Conservation (phyloP, 2,797 vertebrate species). For the Botia almorhae region DNA sequence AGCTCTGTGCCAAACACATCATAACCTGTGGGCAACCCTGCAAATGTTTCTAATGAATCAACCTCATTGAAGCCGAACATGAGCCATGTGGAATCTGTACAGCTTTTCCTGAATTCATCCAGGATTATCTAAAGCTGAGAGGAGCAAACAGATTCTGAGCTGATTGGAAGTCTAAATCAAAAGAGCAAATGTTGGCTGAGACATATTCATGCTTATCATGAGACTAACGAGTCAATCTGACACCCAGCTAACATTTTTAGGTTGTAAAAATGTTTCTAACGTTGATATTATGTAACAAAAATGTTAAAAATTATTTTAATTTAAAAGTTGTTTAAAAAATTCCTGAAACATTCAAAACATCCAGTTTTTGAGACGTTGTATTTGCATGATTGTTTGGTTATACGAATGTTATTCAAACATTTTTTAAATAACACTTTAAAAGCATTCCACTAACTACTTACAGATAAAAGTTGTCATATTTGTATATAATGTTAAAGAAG, state of each 20-base stretch:
- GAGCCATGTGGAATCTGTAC: constrained; percentile 26
- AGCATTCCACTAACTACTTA: no score
- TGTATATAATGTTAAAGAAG: no score
- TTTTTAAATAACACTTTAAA: no score
- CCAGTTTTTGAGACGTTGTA: no score
- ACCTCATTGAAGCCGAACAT: constrained; percentile 49
- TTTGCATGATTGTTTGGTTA: no score
- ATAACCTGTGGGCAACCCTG: constrained; percentile 39
- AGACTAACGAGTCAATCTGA: background rate
- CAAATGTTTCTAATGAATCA: constrained; percentile 51
- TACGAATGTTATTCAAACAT: no score
- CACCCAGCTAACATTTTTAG: no score
- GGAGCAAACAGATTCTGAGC: background rate
- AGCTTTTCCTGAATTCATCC: constrained; percentile 3
- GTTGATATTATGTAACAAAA: background rate
- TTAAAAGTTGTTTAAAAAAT: no score
- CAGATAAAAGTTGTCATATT: no score
- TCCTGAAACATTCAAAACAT: no score
- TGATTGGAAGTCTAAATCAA: constrained; percentile 8
- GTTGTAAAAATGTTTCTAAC: no score
- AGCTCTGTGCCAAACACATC: constrained; percentile 51
- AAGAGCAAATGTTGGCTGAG: constrained; percentile 4
- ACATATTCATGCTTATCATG: background rate
- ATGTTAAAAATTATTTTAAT: no score
- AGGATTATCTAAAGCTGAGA: constrained; percentile 14